phyloP scores from a whole-genome alignment of 2,888 invertebrate species.

The Pollenia amentaria region DNA sequence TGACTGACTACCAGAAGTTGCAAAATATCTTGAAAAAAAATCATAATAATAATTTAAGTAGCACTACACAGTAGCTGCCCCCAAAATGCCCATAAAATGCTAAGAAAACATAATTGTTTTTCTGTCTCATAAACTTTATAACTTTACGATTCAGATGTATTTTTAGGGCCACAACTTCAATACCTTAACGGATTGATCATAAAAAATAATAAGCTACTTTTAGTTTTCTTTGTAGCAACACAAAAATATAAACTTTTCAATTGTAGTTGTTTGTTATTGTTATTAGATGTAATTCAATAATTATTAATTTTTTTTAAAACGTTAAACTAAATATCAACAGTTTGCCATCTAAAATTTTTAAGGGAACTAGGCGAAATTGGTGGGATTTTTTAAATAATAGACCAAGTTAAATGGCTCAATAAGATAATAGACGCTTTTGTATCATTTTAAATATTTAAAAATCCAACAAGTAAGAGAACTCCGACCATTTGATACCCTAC shows the following conservation, averaged over 20 bases:
- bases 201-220: constrained; percentile 10
- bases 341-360: too few relatives aligned
- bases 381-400: too few relatives aligned
- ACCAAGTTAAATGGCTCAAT: too few relatives aligned
- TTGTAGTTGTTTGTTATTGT: too few relatives aligned
- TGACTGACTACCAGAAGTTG: constrained; percentile 35
- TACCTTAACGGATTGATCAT: constrained; percentile 34
- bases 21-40: neutral
- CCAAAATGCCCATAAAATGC: constrained; percentile 59
- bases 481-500: too few relatives aligned
- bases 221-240: neutral
- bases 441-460: too few relatives aligned
- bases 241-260: neutral
- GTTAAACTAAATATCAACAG: too few relatives aligned
- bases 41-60: constrained; percentile 16
- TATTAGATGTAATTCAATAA: too few relatives aligned
- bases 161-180: neutral
- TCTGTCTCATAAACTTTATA: constrained; percentile 64
- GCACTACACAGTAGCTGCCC: constrained; percentile 63
- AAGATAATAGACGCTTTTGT: too few relatives aligned
- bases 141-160: constrained; percentile 39
- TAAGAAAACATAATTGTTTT: constrained; percentile 63
- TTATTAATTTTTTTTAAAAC: too few relatives aligned
- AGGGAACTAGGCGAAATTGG: too few relatives aligned
- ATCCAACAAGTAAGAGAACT: too few relatives aligned